A percentile compares a stretch with the other conserved stretches of the same genome.
Evolutionary conservation across 2,888 invertebrate genomes (phyloP).

Genomic region (Sphaerophoria rueppellii): DNA sequence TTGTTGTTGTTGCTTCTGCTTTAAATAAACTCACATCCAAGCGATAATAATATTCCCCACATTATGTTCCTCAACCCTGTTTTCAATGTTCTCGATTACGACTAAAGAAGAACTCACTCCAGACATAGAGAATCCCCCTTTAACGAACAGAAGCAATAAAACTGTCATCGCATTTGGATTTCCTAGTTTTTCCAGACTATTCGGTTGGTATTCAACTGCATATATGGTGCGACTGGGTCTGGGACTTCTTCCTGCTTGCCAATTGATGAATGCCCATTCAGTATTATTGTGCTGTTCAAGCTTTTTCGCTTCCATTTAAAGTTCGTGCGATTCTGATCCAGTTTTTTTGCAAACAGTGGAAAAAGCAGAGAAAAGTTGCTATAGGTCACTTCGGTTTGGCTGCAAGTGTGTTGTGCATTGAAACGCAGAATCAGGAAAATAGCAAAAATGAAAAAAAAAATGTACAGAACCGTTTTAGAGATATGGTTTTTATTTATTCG

Average conservation of each 20-base stretch:
- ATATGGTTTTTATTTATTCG: slow-evolving; percentile 11
- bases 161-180: slow-evolving; percentile 58
- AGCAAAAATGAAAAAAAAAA: neutral
- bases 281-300: neutral
- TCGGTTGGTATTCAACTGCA: neutral
- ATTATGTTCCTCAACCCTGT: slow-evolving; percentile 8
- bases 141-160: slow-evolving; percentile 56
- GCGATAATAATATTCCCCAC: slow-evolving; percentile 37
- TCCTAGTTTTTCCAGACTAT: slow-evolving; percentile 33
- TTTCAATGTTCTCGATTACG: slow-evolving; percentile 51
- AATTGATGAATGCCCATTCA: slow-evolving; percentile 36
- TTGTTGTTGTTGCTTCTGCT: slow-evolving; percentile 6
- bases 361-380: neutral
- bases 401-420: slow-evolving; percentile 23
- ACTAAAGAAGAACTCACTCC: slow-evolving; percentile 29
- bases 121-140: slow-evolving; percentile 13
- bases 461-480: neutral
- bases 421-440: slow-evolving; percentile 45
- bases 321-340: slow-evolving; percentile 49
- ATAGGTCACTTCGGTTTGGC: slow-evolving; percentile 46
- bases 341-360: slow-evolving; percentile 31
- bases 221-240: slow-evolving; percentile 1
- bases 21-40: slow-evolving; percentile 32
- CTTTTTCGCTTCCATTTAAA: slow-evolving; percentile 23
- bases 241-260: slow-evolving; percentile 21